Evolutionary conservation across 2,888 invertebrate genomes (phyloP), one percentile per base, ranked within the genome.

Genomic region (Morpho achilles): DNA sequence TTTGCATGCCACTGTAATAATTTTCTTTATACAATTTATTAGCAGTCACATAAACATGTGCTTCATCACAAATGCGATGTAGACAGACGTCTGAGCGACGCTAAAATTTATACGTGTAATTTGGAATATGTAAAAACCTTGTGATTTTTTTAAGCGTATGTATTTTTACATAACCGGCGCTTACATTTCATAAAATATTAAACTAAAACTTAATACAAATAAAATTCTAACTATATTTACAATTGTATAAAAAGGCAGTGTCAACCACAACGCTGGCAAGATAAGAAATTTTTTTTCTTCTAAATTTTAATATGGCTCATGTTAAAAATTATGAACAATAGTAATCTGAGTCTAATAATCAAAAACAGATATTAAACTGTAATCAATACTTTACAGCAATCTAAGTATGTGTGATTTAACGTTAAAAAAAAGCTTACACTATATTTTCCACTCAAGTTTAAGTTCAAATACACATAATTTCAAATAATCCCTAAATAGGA

Each of bases 261-360:
- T 82, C 80, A 80, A 84, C 86, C 82, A 82, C 82, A 68, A 84
- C 86, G 83, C 88, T 90, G 90, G 90, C 90, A 90, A 90, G 90
- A 90, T 86, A 79, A 83, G 83, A 84, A 85, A 84, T 82, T 74
- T 75, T 77, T 83, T 81, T 47, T 47, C 9, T 48, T 84, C 87
- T 88, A 89, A 87, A 81, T 84, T 84, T 83, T 82, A 87, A 87
- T 89, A 90, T 90, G 90, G 89, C 90, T 88, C 82, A 80, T 79
- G 69, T 80, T 82, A 75, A 80, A 76, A 76, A 75, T 75, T 71
- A 72, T 67, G 76, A 77, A 80, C 49, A 81, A 77, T 80, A 79
- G 80, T 79, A 79, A 80, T 79, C 66, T 70, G 65, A 66, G 69
- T 64, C 55, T 16, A 16, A 16, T 16, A 66, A 65, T 65, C 16